Evolutionary conservation across 2,113 vertebrate species (phyloP).

Genomic region (Formicarius rufipectus): DNA sequence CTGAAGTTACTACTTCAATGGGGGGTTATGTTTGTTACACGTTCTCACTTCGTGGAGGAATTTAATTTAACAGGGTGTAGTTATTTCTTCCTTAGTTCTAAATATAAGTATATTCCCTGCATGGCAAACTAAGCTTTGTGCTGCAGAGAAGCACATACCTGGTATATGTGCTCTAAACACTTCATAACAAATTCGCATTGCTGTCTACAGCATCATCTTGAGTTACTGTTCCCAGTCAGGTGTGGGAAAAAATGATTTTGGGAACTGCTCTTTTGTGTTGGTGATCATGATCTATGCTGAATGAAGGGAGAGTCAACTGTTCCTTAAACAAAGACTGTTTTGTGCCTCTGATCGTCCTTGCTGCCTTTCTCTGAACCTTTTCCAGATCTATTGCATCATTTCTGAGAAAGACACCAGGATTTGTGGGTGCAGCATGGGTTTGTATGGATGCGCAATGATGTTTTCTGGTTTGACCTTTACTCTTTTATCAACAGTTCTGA

Average conservation of each 20-base stretch:
- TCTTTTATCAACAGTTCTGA: neutral
- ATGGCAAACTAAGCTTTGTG: neutral
- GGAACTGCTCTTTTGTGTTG: neutral
- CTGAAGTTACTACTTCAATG: neutral
- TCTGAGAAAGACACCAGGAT: neutral
- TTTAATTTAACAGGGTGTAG: neutral
- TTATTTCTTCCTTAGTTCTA: neutral
- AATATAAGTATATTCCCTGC: neutral
- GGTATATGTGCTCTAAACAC: neutral
- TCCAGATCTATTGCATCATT: neutral
- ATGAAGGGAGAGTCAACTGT: neutral
- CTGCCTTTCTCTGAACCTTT: neutral
- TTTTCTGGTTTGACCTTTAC: constrained; percentile 5
- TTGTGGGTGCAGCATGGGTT: neutral
- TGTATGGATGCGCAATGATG: neutral
- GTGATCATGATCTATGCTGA: neutral
- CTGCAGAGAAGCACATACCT: neutral
- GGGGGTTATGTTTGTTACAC: neutral
- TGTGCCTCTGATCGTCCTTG: neutral
- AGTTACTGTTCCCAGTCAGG: neutral
- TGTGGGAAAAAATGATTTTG: neutral
- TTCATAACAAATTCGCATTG: neutral
- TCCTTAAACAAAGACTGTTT: neutral
- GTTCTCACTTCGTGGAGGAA: neutral
- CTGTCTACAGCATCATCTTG: neutral